Base-by-base conservation (phyloP, 2,797 vertebrate genomes). In the Ptychobarbus kaznakovi region DNA sequence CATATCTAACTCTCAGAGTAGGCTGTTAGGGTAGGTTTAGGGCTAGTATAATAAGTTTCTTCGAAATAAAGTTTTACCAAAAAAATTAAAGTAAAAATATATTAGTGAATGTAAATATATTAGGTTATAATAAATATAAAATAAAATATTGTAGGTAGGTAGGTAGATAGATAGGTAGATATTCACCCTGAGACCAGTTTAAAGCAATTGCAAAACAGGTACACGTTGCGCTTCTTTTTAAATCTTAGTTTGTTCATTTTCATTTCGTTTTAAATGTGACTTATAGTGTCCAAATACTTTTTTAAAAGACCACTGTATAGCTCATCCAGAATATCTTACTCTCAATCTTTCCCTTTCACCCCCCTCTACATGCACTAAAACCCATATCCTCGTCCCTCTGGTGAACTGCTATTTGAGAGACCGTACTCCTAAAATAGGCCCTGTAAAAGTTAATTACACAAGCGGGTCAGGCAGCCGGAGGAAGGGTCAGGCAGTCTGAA, bases 361-460 rank as follows among this genome's bases (percentile, higher is more conserved):
- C 80, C 16, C 58, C 42, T 73, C 58, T 66, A 32, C 68, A 18
- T 65, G 28, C 68, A 73, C 16, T 65, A 53, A 85, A 85, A 49
- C 76, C 28, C 75, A 56, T 86, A 78, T 68, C 15, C 51, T 42
- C 15, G 40, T 82, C 58, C 77, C 61, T 87, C 77, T 86, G 46
- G 65, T 86, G 83, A 83, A 85, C 56, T 83, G 42, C 84, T 74
- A 56, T 86, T 75, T 74, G 65, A 88, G 80, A 88, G 75, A 81
- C 44, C 22, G 58, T 75, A 46, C 65, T 87, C 81, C 63, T 88
- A 88, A 86, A 88, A 87, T 90, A 90, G 84, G 77, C 66, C 81
- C 84, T 53, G 86, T 82, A 87, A 85, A 90, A 79, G 77, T 87
- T 90, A 90, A 90, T 90, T 88, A 90, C 89, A 88, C 87, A 79